These are phyloP conservation scores for Vombatus ursinus DNA, from an alignment of 2,113 vertebrate genomes.

Conservation along the genomic window DNA sequence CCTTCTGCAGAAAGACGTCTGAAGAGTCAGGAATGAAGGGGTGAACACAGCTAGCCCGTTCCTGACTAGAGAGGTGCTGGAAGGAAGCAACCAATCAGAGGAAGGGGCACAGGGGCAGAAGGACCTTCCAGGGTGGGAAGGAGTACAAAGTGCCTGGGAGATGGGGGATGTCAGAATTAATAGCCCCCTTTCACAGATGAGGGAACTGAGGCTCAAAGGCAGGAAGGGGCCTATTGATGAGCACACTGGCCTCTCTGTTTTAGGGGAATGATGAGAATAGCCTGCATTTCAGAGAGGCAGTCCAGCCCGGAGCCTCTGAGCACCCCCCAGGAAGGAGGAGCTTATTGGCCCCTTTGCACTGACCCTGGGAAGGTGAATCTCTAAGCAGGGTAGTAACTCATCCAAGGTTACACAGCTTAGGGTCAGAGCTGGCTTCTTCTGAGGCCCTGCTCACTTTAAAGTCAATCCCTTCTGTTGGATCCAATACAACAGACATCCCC, in stretches of 20 bases:
- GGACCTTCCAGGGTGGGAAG: background rate
- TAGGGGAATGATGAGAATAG: background rate
- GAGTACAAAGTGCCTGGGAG: too few species aligned
- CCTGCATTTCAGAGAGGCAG: background rate
- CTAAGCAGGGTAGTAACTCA: background rate
- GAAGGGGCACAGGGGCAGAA: background rate
- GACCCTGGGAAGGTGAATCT: background rate
- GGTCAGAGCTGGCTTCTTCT: background rate
- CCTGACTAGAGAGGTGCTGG: background rate
- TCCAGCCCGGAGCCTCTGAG: too few species aligned
- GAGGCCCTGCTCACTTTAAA: too few species aligned
- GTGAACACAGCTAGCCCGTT: background rate
- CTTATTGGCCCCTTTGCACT: background rate
- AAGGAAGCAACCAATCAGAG: background rate
- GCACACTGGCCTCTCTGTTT: background rate
- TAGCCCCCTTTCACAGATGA: background rate
- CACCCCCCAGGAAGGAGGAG: background rate
- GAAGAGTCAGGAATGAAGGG: background rate
- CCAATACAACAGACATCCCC: background rate
- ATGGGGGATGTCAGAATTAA: background rate
- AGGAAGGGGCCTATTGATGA: background rate
- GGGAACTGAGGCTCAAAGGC: background rate
- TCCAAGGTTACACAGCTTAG: background rate
- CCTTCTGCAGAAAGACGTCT: too few species aligned
- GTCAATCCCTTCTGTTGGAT: background rate